A percentile compares a stretch with the other conserved stretches of the same genome.
Conservation (phyloP, 2,113 vertebrate genomes). For the Toxotes chatareus region DNA sequence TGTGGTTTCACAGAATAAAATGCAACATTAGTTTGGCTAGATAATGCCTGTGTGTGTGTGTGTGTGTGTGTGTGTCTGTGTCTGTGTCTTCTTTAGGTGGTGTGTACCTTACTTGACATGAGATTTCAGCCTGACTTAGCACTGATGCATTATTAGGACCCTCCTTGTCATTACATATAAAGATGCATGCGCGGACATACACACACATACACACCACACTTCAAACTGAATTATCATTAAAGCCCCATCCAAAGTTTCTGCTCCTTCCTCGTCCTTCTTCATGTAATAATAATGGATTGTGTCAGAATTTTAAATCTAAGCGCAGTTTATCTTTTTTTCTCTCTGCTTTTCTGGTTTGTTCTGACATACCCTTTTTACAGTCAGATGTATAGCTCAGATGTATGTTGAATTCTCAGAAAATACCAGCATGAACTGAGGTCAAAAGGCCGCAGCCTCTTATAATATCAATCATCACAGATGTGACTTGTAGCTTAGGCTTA, state of each 20-base stretch:
- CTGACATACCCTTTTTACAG: not conserved
- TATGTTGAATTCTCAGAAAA: not conserved
- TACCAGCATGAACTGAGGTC: constrained; percentile 19
- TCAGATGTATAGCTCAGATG: not conserved
- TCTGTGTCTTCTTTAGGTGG: not conserved
- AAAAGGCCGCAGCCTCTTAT: not conserved
- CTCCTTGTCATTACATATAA: constrained; percentile 24
- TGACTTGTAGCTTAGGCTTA: constrained; percentile 28
- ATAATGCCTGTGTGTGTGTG: not conserved
- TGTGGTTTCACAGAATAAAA: constrained; percentile 1
- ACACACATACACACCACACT: constrained; percentile 7
- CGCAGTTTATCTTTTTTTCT: constrained; percentile 7
- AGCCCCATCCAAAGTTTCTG: constrained; percentile 1
- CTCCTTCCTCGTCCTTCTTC: constrained; percentile 13
- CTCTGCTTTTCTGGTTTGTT: not conserved
- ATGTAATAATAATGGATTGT: constrained; percentile 50
- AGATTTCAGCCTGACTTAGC: constrained; percentile 14
- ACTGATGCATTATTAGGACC: constrained; percentile 6
- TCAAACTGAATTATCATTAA: constrained; percentile 43
- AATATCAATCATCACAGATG: constrained; percentile 36
- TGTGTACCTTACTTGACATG: constrained; percentile 1
- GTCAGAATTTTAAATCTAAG: constrained; percentile 38
- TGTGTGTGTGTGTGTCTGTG: too few species aligned
- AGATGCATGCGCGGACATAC: not conserved
- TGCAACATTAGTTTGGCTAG: not conserved